A percentile compares a stretch with the other conserved stretches of the same genome.
Conservation (phyloP, 2,888 invertebrate genomes). For the Cryptops parisi region DNA sequence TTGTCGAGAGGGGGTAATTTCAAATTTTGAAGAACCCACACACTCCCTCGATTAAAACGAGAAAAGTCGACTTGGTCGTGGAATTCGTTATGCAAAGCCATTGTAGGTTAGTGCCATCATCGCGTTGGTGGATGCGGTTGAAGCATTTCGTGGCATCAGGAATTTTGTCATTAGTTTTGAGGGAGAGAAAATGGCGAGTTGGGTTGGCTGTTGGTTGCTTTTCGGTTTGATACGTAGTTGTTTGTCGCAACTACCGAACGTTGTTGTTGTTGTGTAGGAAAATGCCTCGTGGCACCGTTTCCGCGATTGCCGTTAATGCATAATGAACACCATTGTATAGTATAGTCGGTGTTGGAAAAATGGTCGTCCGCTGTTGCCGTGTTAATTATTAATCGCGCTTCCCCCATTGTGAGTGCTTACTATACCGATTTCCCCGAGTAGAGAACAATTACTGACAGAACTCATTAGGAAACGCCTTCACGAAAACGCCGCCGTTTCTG, state of each 20-base stretch:
- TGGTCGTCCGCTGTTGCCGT: background rate
- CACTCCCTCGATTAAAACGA: too few relatives aligned
- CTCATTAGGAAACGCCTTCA: background rate
- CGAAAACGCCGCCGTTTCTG: too few relatives aligned
- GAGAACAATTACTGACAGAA: constrained; percentile 2
- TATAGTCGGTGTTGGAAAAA: background rate
- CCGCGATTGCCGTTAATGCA: background rate
- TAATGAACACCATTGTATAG: background rate
- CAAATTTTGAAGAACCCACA: too few relatives aligned
- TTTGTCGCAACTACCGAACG: too few relatives aligned
- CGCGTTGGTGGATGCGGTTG: too few relatives aligned
- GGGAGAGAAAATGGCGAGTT: background rate
- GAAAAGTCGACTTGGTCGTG: too few relatives aligned
- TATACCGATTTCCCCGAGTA: background rate
- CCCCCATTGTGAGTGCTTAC: background rate
- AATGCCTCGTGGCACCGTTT: background rate
- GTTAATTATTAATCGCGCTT: constrained; percentile 1
- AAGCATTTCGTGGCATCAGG: background rate
- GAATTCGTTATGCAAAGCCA: too few relatives aligned
- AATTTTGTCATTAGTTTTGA: background rate
- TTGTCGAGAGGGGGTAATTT: too few relatives aligned
- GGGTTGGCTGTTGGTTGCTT: too few relatives aligned
- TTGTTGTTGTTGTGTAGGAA: too few relatives aligned
- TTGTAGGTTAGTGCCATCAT: too few relatives aligned
- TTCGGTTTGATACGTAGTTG: too few relatives aligned